A percentile compares a stretch with the other conserved stretches of the same genome.
phyloP scores from a whole-genome alignment of 1,140 invertebrate genomes.

The Spodoptera litura region DNA sequence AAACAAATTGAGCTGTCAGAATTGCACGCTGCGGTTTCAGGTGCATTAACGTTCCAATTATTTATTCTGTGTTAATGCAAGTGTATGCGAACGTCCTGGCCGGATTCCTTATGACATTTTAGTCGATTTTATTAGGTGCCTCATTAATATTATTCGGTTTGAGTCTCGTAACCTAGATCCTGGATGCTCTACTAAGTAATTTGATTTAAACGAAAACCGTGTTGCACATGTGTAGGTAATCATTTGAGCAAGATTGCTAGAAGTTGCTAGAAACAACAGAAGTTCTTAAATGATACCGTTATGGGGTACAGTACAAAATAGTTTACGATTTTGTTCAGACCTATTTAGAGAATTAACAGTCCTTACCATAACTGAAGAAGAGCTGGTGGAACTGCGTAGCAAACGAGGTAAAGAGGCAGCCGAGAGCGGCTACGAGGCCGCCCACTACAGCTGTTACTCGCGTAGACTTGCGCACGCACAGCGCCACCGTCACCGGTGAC shows the following conservation, averaged over 20 bases:
- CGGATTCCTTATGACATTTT: conserved; percentile 34
- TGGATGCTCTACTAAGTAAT: too few relatives aligned
- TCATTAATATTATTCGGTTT: conserved; percentile 16
- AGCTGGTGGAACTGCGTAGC: conserved; percentile 95
- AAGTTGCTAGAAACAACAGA: too few relatives aligned
- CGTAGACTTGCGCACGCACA: conserved; percentile 94
- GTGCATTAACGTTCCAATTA: conserved; percentile 64
- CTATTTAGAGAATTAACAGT: conserved; percentile 23
- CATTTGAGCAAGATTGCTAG: neutral
- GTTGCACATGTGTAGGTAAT: neutral
- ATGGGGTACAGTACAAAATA: too few relatives aligned
- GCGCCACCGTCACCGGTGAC: conserved; percentile 93
- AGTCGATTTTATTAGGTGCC: conserved; percentile 3
- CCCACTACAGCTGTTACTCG: conserved; percentile 95
- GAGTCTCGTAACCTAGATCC: neutral
- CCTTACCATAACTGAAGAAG: conserved; percentile 93
- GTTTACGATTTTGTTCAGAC: neutral
- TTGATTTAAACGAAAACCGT: neutral
- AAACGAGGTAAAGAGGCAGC: conserved; percentile 95
- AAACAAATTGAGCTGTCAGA: conserved; percentile 76
- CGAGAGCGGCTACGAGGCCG: conserved; percentile 93
- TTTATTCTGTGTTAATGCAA: conserved; percentile 60
- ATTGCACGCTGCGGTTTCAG: conserved; percentile 55
- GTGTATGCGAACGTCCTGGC: conserved; percentile 1
- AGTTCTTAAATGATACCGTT: too few relatives aligned